phyloP scores from a whole-genome alignment of 2,113 vertebrate species.

The Cyprinodon tularosa region DNA sequence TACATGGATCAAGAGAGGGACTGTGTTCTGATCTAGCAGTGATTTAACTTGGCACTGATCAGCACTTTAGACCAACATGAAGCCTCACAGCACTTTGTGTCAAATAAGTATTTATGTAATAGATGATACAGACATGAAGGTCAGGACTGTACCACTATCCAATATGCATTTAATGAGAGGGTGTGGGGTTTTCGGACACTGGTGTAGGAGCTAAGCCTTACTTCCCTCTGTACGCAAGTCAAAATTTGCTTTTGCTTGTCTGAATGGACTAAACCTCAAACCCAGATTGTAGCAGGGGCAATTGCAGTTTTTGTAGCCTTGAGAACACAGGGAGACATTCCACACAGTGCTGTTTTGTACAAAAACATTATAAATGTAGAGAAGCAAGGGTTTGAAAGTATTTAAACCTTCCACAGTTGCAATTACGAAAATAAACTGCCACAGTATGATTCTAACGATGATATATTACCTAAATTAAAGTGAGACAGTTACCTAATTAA shows the following conservation, averaged over 20 bases:
- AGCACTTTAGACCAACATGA: constrained; percentile 33
- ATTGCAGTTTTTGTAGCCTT: neutral
- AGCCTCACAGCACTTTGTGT: constrained; percentile 60
- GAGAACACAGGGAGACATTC: neutral
- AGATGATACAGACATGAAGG: constrained; percentile 40
- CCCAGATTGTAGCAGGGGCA: neutral
- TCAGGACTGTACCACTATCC: constrained; percentile 39
- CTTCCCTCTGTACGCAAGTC: neutral
- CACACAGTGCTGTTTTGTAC: constrained; percentile 1
- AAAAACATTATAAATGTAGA: constrained; percentile 37
- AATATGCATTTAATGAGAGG: constrained; percentile 55
- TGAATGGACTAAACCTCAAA: neutral
- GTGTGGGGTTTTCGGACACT: constrained; percentile 28
- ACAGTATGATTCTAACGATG: constrained; percentile 59
- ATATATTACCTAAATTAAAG: constrained; percentile 50
- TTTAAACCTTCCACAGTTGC: constrained; percentile 35
- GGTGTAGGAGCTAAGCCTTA: constrained; percentile 13
- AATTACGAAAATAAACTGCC: constrained; percentile 43
- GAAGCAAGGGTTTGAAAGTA: constrained; percentile 40
- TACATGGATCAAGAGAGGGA: constrained; percentile 54
- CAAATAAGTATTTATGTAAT: constrained; percentile 63
- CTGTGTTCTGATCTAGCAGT: constrained; percentile 13
- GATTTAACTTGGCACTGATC: constrained; percentile 59
- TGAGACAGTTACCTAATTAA: constrained; percentile 34
- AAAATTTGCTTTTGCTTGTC: neutral